Conservation (phyloP, 1,140 invertebrate species). For the Chironomus striatipennis region DNA sequence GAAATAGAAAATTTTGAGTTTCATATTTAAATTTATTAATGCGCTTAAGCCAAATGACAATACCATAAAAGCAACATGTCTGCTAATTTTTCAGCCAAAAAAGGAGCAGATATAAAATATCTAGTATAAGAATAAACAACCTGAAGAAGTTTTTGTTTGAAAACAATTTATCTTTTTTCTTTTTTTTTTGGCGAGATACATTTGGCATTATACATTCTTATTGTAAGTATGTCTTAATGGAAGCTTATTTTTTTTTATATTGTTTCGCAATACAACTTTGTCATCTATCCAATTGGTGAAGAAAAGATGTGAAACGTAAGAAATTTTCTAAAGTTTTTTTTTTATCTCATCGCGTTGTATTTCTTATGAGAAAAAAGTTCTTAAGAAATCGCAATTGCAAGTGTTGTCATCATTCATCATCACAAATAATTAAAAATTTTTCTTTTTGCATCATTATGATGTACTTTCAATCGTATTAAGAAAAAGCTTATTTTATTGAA, state of each 20-base stretch:
- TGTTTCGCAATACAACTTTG: not conserved
- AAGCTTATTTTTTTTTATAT: not conserved
- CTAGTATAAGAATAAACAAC: slow-evolving; percentile 12
- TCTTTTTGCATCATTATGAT: not conserved
- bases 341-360: too few species aligned
- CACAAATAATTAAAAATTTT: slow-evolving; percentile 2
- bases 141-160: not conserved
- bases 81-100: not conserved
- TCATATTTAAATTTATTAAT: too few species aligned
- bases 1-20: too few species aligned
- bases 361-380: not conserved
- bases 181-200: not conserved
- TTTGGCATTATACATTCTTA: not conserved
- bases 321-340: not conserved
- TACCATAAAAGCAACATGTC: not conserved
- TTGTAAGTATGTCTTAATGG: slow-evolving; percentile 22
- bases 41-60: not conserved
- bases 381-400: not conserved
- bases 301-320: not conserved
- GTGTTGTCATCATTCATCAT: slow-evolving; percentile 6
- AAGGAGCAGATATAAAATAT: too few species aligned
- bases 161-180: slow-evolving; percentile 24
- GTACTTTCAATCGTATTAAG: not conserved
- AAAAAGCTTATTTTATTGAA: too few species aligned
- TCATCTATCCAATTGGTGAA: not conserved